Evolutionary conservation across 1,140 invertebrate species (phyloP), one percentile per base, ranked within the genome.

Genomic region (Bombus pyrosoma): DNA sequence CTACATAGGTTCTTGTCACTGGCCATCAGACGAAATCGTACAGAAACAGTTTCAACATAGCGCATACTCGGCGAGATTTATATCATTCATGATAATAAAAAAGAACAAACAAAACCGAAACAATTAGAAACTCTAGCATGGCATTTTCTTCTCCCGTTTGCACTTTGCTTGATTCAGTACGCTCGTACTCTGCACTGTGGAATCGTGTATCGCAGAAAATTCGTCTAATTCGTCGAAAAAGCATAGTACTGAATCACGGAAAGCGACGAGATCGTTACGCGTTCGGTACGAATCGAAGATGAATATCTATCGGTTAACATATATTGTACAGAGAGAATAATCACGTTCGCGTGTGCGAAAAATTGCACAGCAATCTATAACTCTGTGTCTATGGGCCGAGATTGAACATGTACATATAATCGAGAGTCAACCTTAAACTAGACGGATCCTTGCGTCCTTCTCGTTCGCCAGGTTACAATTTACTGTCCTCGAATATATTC

Each of bases 291-390:
- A 59, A 25, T 41, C n/a, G 22, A 64, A 39, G 34, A 59, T 69
- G 9, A 72, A 79, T 68, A 68, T 72, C 68, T 80, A 84, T 15
- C 66, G 83, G 28, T 72, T 84, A 79, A 84, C 78, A 84, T 72
- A 78, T 84, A 62, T 62, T 1, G 28, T n/a, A 80, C 68, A 71
- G n/a, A 83, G 43, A 64, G 62, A 69, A 25, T 37, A 69, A 85
- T 32, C n/a, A 66, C 64, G 43, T 47, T 53, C 32, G n/a, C n/a
- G 15, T 47, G 41, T 25, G 37, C 37, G 15, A 39, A 43, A n/a
- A 72, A 37, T 68, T 68, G 66, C 66, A 68, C 66, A 37, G 32
- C 32, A 68, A 68, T 68, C 25, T 18, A 68, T 34, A 39, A 28
- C 39, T 39, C 39, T 2, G 57, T 71, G 69, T 77, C 12, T 39